phyloP scores from a whole-genome alignment of 2,797 vertebrate genomes.

The Buphagus erythrorhynchus region DNA sequence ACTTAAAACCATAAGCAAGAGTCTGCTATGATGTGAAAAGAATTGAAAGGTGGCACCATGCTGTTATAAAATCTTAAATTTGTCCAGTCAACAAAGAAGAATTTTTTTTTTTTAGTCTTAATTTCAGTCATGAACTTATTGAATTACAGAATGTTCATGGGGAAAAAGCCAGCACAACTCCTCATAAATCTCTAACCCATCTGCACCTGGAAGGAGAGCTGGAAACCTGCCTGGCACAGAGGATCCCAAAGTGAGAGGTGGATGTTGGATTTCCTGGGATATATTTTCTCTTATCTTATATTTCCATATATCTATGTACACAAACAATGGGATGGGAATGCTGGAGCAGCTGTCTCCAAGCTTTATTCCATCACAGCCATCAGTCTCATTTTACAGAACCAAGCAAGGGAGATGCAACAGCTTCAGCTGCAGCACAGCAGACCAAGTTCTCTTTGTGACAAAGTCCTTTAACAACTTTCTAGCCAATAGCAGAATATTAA shows the following conservation, averaged over 20 bases:
- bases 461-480: too few relatives aligned
- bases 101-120: background rate
- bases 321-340: too few relatives aligned
- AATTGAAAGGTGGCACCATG: background rate
- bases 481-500: too few relatives aligned
- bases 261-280: too few relatives aligned
- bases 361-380: too few relatives aligned
- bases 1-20: background rate
- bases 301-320: too few relatives aligned
- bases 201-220: background rate
- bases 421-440: too few relatives aligned
- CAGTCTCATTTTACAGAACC: too few relatives aligned
- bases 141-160: background rate
- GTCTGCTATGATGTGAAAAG: background rate
- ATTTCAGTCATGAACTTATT: background rate
- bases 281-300: too few relatives aligned
- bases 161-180: rapidly evolving
- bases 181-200: background rate
- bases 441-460: too few relatives aligned
- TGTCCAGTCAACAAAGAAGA: background rate
- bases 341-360: too few relatives aligned
- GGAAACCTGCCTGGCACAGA: background rate
- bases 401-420: too few relatives aligned
- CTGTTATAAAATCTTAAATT: background rate
- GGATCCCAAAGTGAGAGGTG: background rate